Conservation (phyloP, 2,888 invertebrate species). For the Cyclophora albipunctata region DNA sequence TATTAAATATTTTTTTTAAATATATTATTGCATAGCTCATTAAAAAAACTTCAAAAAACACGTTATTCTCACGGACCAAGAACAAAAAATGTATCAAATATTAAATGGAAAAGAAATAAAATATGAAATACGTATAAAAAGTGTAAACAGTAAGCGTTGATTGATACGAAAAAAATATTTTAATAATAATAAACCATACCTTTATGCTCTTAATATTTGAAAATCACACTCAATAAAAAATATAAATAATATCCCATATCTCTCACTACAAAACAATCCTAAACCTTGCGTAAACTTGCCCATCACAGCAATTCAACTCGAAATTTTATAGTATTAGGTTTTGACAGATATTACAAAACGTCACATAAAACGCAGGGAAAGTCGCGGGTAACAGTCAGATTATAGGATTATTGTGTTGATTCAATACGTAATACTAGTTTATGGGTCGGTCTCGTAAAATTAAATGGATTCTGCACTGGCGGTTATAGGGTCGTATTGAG, state of each 20-base stretch:
- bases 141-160: no score
- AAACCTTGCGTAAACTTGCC: conserved; percentile 22
- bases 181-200: no score
- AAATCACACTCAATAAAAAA: no score
- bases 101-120: not conserved
- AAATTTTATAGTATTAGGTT: conserved; percentile 64
- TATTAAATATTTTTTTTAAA: not conserved
- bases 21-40: not conserved
- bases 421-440: conserved; percentile 32
- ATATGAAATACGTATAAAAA: no score
- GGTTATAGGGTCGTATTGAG: not conserved
- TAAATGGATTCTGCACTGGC: not conserved
- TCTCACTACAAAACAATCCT: conserved; percentile 15
- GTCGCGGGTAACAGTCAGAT: conserved; percentile 34
- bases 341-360: conserved; percentile 63
- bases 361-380: conserved; percentile 58
- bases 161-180: no score
- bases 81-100: not conserved
- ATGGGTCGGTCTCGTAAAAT: conserved; percentile 5
- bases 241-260: conserved; percentile 6
- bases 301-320: conserved; percentile 39
- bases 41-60: no score
- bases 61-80: not conserved
- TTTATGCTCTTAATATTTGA: no score
- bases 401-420: conserved; percentile 42